phyloP scores from a whole-genome alignment of 35 echinoderm and acorn worm species.

The Lytechinus variegatus region DNA sequence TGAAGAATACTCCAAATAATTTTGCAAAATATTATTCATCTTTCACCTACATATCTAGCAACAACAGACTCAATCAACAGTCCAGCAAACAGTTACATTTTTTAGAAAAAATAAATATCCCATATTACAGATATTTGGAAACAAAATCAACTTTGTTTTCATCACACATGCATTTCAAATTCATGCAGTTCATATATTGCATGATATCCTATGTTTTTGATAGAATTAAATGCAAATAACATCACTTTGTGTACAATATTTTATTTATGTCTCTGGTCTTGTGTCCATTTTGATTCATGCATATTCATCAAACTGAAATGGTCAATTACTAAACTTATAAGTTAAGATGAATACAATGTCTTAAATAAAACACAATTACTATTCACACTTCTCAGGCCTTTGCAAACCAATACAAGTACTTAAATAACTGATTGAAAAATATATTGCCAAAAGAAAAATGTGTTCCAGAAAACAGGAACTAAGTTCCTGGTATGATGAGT shows the following conservation, averaged over 20 bases:
- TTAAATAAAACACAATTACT: no score
- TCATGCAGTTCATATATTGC: background rate
- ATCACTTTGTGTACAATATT: no score
- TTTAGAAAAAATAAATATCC: background rate
- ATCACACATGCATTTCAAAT: background rate
- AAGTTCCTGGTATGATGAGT: no score
- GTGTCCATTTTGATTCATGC: no score
- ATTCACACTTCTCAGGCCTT: background rate
- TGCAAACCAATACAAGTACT: background rate
- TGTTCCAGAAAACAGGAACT: no score
- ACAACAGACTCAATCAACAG: background rate
- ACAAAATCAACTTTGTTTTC: background rate
- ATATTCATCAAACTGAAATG: no score
- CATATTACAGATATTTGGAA: background rate
- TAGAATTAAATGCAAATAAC: no score
- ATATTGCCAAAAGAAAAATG: no score
- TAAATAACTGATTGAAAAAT: no score
- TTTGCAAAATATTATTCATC: background rate
- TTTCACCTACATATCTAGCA: background rate
- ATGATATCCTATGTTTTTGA: background rate
- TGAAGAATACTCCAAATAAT: background rate
- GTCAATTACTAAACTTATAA: no score
- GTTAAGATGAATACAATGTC: no score
- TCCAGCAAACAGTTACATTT: background rate
- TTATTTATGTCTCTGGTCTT: no score